phyloP scores from a whole-genome alignment of 2,888 invertebrate species.

The Lysandra bellargus region DNA sequence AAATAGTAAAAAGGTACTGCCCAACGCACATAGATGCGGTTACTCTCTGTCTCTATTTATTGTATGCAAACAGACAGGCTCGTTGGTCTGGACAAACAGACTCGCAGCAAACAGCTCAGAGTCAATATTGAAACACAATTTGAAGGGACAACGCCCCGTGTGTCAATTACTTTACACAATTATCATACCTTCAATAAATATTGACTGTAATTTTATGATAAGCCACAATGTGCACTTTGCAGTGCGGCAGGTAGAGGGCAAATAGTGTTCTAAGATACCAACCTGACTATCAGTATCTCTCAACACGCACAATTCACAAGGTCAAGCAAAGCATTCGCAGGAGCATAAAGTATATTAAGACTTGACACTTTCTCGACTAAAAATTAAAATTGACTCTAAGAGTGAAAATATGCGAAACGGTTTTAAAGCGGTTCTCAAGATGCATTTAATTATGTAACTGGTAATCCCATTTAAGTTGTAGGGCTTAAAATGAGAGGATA shows the following conservation, averaged over 20 bases:
- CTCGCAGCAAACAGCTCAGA: slow-evolving; percentile 43
- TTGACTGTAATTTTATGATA: slow-evolving; percentile 22
- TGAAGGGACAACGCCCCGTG: slow-evolving; percentile 67
- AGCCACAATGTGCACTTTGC: background rate
- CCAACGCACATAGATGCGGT: background rate
- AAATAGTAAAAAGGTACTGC: background rate
- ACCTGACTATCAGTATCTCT: too few relatives aligned
- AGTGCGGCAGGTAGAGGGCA: background rate
- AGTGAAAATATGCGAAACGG: too few relatives aligned
- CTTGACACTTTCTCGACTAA: too few relatives aligned
- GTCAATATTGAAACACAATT: slow-evolving; percentile 75
- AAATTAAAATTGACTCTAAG: too few relatives aligned
- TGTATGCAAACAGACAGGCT: slow-evolving; percentile 62
- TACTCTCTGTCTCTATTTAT: slow-evolving; percentile 52
- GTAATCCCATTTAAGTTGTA: background rate
- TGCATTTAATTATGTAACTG: background rate
- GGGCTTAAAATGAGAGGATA: background rate
- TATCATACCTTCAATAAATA: slow-evolving; percentile 16
- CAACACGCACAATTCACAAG: too few relatives aligned
- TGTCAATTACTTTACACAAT: slow-evolving; percentile 36
- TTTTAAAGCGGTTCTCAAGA: background rate
- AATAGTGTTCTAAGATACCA: background rate
- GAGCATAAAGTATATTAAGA: too few relatives aligned
- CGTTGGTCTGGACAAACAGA: slow-evolving; percentile 59
- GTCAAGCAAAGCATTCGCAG: too few relatives aligned